Base-by-base conservation (phyloP, 2,797 vertebrate species). In the Fistularia commersonii region DNA sequence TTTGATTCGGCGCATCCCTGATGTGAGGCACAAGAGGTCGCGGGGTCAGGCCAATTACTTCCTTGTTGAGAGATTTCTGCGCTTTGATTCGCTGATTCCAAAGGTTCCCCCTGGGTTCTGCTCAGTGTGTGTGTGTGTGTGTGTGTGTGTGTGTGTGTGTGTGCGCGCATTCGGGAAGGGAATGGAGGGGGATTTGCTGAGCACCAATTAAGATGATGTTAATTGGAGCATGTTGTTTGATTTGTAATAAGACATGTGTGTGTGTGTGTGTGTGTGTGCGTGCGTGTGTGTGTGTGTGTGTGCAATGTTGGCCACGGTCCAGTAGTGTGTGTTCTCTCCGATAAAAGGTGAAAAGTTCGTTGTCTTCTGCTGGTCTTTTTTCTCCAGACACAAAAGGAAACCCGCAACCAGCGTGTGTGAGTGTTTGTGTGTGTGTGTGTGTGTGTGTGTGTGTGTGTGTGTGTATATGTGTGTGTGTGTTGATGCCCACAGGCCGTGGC, bases 11-110 rank as follows among this genome's bases (percentile, higher is more conserved):
- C 65, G 65, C 33, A 82, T 84, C 88, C 84, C 86, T 91, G 89
- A 92, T 94, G 93, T 92, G 91, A 94, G 92, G 89, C 92, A 77
- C 64, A 78, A 67, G 87, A 90, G 94, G 94, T 95, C 89, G 87
- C 14, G 68, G 90, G 94, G 95, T 93, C 93, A 94, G 92, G 90
- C 94, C 96, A 98, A 98, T 98, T 98, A 98, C 91, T 90, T 93
- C 89, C 92, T 90, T 89, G 60, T 83, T 77, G 90, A 91, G 91
- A 89, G 91, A 88, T 87, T 82, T 87, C 81, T 88, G 80, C 84
- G 84, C 92, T 98, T 98, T 98, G 95, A 98, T 97, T 91, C 79
- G 48, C 69, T 69, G 87, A 91, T 94, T 96, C 93, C 94, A 94
- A 96, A 94, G 77, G 77, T 74, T 83, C 73, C 52, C 37, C 14